Evolutionary conservation across 2,113 vertebrate species (phyloP).

Genomic region (Ceyx melanurus): DNA sequence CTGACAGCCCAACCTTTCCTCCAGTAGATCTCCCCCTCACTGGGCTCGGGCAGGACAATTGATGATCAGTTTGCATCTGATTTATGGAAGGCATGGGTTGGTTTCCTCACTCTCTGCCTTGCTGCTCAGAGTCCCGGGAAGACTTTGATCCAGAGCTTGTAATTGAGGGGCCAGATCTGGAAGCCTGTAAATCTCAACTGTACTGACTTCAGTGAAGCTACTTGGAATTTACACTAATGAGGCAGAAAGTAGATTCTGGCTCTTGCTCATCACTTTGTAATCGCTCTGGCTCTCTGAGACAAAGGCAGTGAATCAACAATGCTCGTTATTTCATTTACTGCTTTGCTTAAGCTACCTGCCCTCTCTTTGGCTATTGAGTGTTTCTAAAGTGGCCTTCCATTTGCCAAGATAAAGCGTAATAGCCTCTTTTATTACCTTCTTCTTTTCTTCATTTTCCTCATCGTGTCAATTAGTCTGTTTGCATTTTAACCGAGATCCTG

Average conservation of each 20-base stretch:
- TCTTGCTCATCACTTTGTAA: conserved; percentile 19
- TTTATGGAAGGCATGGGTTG: not conserved
- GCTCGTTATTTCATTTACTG: conserved; percentile 29
- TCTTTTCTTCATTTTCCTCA: conserved; percentile 3
- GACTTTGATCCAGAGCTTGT: not conserved
- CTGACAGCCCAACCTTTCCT: not conserved
- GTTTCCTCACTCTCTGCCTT: not conserved
- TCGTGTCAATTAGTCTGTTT: conserved; percentile 64
- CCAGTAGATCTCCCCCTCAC: not conserved
- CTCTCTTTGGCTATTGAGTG: conserved; percentile 27
- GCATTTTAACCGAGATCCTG: conserved; percentile 54
- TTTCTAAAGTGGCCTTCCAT: conserved; percentile 34
- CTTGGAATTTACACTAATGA: conserved; percentile 56
- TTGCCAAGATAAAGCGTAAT: conserved; percentile 43
- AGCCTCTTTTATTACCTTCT: conserved; percentile 38
- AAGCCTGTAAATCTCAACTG: not conserved
- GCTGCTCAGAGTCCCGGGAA: not conserved
- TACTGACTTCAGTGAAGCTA: conserved; percentile 8
- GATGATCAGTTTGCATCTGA: not conserved
- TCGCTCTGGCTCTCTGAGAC: conserved; percentile 23
- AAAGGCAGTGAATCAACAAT: conserved; percentile 49
- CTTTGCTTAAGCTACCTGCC: conserved; percentile 29
- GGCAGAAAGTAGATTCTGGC: conserved; percentile 47
- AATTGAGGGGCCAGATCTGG: not conserved
- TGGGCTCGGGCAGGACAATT: not conserved